Percentiles rank a stretch among this genome's conserved stretches.
Evolutionary conservation across 2,113 vertebrate genomes (phyloP).

Genomic region (Ascaphus truei): DNA sequence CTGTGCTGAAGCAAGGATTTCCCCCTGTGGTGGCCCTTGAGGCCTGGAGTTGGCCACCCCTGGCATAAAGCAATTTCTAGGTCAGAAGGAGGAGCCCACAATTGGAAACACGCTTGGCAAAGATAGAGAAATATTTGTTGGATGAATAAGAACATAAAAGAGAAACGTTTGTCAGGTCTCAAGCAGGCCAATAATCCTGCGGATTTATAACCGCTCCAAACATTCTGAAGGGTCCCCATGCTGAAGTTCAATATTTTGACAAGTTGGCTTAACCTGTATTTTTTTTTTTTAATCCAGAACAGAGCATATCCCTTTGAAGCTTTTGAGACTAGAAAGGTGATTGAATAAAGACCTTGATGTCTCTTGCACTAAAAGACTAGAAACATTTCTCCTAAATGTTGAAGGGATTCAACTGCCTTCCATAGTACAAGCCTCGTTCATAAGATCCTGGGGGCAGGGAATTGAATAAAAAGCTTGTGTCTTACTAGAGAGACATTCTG

Average conservation of each 20-base stretch:
- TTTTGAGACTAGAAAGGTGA: background rate
- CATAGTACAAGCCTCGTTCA: background rate
- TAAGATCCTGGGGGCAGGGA: slow-evolving; percentile 1
- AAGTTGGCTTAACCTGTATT: slow-evolving; percentile 26
- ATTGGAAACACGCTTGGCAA: too few species aligned
- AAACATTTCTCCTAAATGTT: slow-evolving; percentile 1
- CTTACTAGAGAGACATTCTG: background rate
- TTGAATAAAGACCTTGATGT: slow-evolving; percentile 30
- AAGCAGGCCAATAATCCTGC: slow-evolving; percentile 2
- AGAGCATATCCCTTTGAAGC: slow-evolving; percentile 20
- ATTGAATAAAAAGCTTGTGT: background rate
- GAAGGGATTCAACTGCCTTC: slow-evolving; percentile 7
- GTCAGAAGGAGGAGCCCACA: too few species aligned
- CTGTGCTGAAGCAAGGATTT: too few species aligned
- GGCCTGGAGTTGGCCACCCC: too few species aligned
- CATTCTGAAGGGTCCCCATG: background rate
- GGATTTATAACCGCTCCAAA: slow-evolving; percentile 18
- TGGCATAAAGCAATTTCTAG: too few species aligned
- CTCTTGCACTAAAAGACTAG: background rate
- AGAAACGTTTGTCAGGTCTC: background rate
- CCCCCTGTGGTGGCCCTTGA: too few species aligned
- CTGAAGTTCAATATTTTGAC: slow-evolving; percentile 25
- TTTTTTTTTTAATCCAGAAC: slow-evolving; percentile 1
- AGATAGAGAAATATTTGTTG: too few species aligned
- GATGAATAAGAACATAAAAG: background rate